phyloP scores from a whole-genome alignment of 37 sponge, comb jelly and placozoan genomes.

The Haliclona indistincta region DNA sequence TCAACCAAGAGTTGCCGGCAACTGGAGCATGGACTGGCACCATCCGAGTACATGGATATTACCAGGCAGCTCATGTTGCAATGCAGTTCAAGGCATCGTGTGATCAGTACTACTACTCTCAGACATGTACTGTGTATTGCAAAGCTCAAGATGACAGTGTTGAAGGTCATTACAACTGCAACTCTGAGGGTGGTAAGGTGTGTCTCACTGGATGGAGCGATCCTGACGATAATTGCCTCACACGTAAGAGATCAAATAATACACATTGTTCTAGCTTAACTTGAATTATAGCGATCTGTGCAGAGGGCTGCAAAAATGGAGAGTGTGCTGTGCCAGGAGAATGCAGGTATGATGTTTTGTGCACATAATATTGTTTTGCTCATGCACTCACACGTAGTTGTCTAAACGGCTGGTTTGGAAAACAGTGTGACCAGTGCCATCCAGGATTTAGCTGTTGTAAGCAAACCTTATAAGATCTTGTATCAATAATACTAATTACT shows the following conservation, averaged over 20 bases:
- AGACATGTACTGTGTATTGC: slow-evolving; percentile 30
- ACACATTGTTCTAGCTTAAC: not conserved
- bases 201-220: slow-evolving; percentile 37
- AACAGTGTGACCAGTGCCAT: slow-evolving; percentile 34
- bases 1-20: not conserved
- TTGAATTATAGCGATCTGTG: slow-evolving; percentile 4
- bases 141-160: slow-evolving; percentile 8
- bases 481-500: too few relatives aligned
- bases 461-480: too few relatives aligned
- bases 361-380: not conserved
- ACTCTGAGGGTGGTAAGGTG: slow-evolving; percentile 27
- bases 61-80: not conserved
- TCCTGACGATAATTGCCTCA: slow-evolving; percentile 17
- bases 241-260: slow-evolving; percentile 26
- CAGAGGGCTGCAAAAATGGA: slow-evolving; percentile 22
- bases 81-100: slow-evolving; percentile 13
- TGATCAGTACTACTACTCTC: slow-evolving; percentile 45
- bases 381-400: slow-evolving; percentile 24
- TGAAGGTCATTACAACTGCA: slow-evolving; percentile 48
- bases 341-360: slow-evolving; percentile 28
- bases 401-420: slow-evolving; percentile 40
- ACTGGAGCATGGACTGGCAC: not conserved
- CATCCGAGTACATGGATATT: not conserved
- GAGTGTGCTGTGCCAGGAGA: slow-evolving; percentile 24
- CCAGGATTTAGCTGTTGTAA: slow-evolving; percentile 32